These are phyloP conservation scores for Danio tinwini DNA, from an alignment of 2,797 vertebrate genomes.

Conservation along the genomic window DNA sequence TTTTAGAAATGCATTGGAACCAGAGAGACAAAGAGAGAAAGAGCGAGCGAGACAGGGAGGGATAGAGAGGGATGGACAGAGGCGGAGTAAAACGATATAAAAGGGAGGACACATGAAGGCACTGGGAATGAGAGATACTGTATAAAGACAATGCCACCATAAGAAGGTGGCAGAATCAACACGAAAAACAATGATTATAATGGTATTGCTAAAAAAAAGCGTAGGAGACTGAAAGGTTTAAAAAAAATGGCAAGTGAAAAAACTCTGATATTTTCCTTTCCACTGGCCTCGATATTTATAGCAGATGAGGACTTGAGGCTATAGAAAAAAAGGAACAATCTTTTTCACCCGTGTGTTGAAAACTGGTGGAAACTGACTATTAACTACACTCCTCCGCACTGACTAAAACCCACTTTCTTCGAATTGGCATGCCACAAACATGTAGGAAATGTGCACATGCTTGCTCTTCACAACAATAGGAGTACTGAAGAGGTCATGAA, in stretches of 20 bases:
- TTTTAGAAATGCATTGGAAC: slow-evolving; percentile 69
- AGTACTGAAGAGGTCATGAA: slow-evolving; percentile 9
- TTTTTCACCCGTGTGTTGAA: slow-evolving; percentile 41
- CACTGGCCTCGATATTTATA: slow-evolving; percentile 37
- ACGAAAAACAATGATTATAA: slow-evolving; percentile 31
- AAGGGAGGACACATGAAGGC: slow-evolving; percentile 50
- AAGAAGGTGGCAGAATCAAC: slow-evolving; percentile 25
- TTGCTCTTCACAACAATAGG: not conserved
- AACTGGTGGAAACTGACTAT: slow-evolving; percentile 48
- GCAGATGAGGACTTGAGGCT: slow-evolving; percentile 43
- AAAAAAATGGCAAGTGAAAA: slow-evolving; percentile 8
- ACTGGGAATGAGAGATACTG: slow-evolving; percentile 31
- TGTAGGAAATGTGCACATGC: slow-evolving; percentile 23
- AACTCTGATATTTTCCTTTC: too few relatives aligned
- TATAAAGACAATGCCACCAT: slow-evolving; percentile 38
- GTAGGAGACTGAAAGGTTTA: slow-evolving; percentile 21
- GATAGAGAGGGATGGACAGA: slow-evolving; percentile 36
- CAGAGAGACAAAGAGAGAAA: slow-evolving; percentile 26
- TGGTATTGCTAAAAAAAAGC: not conserved
- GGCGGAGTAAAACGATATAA: slow-evolving; percentile 27
- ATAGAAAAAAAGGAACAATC: slow-evolving; percentile 29
- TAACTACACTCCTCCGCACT: slow-evolving; percentile 55
- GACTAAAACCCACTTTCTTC: slow-evolving; percentile 48
- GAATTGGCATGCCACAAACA: slow-evolving; percentile 50
- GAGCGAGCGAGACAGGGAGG: slow-evolving; percentile 22